These are phyloP conservation scores for Chaetodon auriga DNA, from an alignment of 2,113 vertebrate species.

Conservation along the genomic window DNA sequence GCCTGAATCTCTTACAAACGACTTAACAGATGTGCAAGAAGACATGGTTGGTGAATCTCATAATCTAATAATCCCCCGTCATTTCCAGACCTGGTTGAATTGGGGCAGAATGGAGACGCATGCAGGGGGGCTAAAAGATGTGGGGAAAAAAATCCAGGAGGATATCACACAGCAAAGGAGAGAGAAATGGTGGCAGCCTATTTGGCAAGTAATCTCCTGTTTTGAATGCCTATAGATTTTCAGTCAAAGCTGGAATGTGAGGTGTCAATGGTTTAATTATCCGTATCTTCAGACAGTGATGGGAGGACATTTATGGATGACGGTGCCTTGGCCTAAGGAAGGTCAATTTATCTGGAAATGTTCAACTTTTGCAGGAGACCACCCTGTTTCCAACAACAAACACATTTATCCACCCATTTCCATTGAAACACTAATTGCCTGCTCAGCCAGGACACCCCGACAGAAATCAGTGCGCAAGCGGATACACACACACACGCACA, in stretches of 20 bases:
- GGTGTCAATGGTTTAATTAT: constrained; percentile 72
- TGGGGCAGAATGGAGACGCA: not conserved
- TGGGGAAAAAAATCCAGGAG: constrained; percentile 32
- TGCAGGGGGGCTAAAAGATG: not conserved
- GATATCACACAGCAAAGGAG: constrained; percentile 30
- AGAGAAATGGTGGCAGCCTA: constrained; percentile 25
- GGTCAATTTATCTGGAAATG: constrained; percentile 60
- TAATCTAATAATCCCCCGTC: constrained; percentile 58
- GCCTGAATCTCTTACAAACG: constrained; percentile 48
- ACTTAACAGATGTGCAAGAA: constrained; percentile 58
- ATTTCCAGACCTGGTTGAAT: constrained; percentile 42
- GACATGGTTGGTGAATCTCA: constrained; percentile 42
- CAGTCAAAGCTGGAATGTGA: constrained; percentile 60
- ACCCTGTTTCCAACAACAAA: constrained; percentile 22
- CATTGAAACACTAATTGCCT: constrained; percentile 26
- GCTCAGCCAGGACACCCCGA: not conserved
- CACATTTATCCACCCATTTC: not conserved
- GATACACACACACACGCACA: not conserved
- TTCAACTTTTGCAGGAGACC: constrained; percentile 39
- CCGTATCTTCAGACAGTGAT: constrained; percentile 50
- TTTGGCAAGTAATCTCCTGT: constrained; percentile 70
- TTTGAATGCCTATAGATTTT: constrained; percentile 77
- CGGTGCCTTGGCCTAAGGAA: constrained; percentile 9
- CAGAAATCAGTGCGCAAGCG: not conserved
- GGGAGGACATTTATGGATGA: constrained; percentile 65